Base-by-base conservation (phyloP, 2,113 vertebrate species). In the Oenanthe oenanthe region DNA sequence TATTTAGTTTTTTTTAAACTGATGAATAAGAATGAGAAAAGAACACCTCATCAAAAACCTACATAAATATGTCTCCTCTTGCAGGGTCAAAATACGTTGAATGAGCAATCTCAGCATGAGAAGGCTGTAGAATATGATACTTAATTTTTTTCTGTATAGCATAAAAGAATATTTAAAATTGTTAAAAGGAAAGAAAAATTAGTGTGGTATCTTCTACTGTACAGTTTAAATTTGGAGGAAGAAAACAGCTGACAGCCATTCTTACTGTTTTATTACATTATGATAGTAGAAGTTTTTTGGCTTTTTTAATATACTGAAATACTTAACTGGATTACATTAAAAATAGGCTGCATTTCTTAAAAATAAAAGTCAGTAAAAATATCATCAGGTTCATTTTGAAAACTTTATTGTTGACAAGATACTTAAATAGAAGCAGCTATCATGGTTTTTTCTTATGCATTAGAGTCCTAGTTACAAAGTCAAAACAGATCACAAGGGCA, bases 401-500 rank as follows among this genome's bases (percentile, higher is more conserved):
- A 36, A 47, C 19, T 68, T 92, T 16, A 10, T 58, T 8, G 1
- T 72, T 89, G 83, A 92, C 53, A 65, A 65, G 76, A 53, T 80
- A 45, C 17, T 93, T 75, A 34, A 72, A 48, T 82, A 61, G 43
- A 81, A 89, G n/a, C 40, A 74, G 45, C 58, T 82, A 47, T 66
- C 2, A 4, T 75, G 17, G 28, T 28, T 66, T 68, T 76, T 71
- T 47, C 40, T 74, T 80, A 16, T 26, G n/a, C 43, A 18, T 58
- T 84, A 74, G 43, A 66, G 80, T 89, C n/a, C 65, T 53, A 24
- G 31, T 71, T 76, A 57, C 58, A 72, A 91, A 93, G 61, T 89
- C 53, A 95, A 91, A 95, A 80, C 73, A 89, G 58, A 67, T 92
- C 62, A 92, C 38, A 81, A 71, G 76, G 43, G 20, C 57, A 79